phyloP scores from a whole-genome alignment of 2,888 invertebrate genomes.

The Holacanthella duospinosa region DNA sequence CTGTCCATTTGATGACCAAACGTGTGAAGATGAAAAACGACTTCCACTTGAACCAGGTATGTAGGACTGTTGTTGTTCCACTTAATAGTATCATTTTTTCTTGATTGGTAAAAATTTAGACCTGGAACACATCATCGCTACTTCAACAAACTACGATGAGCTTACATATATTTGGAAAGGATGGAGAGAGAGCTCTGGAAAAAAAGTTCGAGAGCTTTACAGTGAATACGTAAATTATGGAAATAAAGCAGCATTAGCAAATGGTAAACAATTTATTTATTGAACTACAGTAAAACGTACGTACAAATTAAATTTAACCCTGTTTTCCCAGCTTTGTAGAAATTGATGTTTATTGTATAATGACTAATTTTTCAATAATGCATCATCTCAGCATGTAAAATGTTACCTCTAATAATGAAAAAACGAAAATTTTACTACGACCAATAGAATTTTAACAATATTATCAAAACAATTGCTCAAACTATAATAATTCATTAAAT shows the following conservation, averaged over 20 bases:
- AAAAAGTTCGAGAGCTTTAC: constrained; percentile 61
- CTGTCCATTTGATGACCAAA: constrained; percentile 49
- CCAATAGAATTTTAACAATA: too few relatives aligned
- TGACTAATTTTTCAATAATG: too few relatives aligned
- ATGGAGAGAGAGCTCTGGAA: constrained; percentile 70
- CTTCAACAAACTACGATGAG: constrained; percentile 63
- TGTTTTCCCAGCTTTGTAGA: too few relatives aligned
- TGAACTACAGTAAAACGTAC: background rate
- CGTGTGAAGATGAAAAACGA: constrained; percentile 46
- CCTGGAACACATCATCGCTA: constrained; percentile 57
- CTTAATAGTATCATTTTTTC: background rate
- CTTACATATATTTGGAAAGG: constrained; percentile 66
- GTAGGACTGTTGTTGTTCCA: background rate
- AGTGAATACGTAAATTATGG: constrained; percentile 66
- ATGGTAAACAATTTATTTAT: constrained; percentile 47
- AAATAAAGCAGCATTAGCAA: constrained; percentile 60
- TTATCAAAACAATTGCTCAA: too few relatives aligned
- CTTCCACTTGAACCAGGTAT: constrained; percentile 47
- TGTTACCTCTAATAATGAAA: too few relatives aligned
- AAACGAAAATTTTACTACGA: too few relatives aligned
- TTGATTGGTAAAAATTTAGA: constrained; percentile 43
- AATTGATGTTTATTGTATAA: too few relatives aligned
- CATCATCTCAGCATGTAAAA: too few relatives aligned
- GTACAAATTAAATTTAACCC: too few relatives aligned
- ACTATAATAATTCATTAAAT: constrained; percentile 10